Evolutionary conservation across 2,888 invertebrate genomes (phyloP), one percentile per base, ranked within the genome.

Genomic region (Syritta pipiens): DNA sequence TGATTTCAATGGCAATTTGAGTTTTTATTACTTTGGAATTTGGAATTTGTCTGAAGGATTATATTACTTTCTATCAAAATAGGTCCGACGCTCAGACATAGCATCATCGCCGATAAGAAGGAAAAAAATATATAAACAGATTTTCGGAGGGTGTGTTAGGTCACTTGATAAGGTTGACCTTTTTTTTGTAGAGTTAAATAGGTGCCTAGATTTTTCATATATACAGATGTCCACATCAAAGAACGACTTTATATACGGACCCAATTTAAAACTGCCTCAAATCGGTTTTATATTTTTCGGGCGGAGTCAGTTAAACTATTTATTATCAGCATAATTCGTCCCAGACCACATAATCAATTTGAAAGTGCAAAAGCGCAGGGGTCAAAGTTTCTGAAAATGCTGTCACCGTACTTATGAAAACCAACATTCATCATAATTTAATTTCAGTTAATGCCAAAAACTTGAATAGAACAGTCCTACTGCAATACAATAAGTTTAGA

Each of bases 41-140:
- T 59, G 59, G 59, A 59, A 59, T 46, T 46, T 59, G 59, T 59
- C 42, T 59, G 44, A 59, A 46, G 59, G 32, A 42, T 57, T 57
- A 44, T 12, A n/a, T n/a, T n/a, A n/a, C n/a, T n/a, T 28, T 40
- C 28, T 22, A 32, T 44, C 44, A 32, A 46, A 44, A 42, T 59
- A 12, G 32, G 44, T 57, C 42, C 44, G 30, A 32, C 44, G 14
- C 17, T 44, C 22, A 59, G 59, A 59, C 44, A 59, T 59, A 59
- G 59, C 59, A 59, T 59, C 59, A 59, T n/a, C 44, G 14, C 14
- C 32, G 59, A 46, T 59, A 44, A 44, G 14, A 32, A n/a, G 0
- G 42, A 6, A 20, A 59, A 59, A 44, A 59, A 46, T 32, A n/a
- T 32, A 44, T 59, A 28, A 59, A 46, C 59, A 46, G 32, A 32